Percentiles rank a stretch among this genome's conserved stretches.
These are phyloP conservation scores for Dendrocincla tyrannina DNA, from an alignment of 2,797 vertebrate species.

Conservation along the genomic window DNA sequence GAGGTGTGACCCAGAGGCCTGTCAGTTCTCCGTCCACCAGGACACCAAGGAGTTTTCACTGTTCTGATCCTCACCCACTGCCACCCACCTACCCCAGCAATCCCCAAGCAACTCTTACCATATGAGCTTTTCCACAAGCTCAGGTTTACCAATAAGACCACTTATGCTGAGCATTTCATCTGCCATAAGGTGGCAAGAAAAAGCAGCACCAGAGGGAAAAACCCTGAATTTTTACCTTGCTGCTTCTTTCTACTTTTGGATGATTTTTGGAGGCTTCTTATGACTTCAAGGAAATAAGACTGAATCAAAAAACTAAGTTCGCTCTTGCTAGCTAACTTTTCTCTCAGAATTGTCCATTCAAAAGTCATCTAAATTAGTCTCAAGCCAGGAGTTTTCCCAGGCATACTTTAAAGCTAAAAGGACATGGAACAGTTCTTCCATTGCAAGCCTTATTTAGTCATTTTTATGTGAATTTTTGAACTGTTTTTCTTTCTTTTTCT, in stretches of 20 bases:
- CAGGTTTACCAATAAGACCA: neutral
- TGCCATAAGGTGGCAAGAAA: neutral
- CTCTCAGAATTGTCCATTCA: neutral
- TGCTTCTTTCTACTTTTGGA: neutral
- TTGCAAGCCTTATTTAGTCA: conserved; percentile 42
- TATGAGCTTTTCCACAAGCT: fast-evolving
- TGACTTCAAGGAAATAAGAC: neutral
- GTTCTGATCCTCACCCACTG: neutral
- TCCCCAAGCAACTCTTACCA: fast-evolving
- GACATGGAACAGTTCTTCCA: neutral
- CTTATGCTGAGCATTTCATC: neutral
- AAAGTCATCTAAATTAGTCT: neutral
- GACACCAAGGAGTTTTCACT: neutral
- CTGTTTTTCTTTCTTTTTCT: conserved; percentile 32
- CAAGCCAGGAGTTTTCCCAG: conserved; percentile 20
- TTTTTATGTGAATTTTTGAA: neutral
- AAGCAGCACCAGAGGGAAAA: neutral
- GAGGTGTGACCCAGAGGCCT: neutral
- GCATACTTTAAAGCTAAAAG: neutral
- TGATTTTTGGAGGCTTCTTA: neutral
- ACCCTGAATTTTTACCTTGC: neutral
- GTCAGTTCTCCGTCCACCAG: neutral
- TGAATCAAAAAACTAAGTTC: neutral
- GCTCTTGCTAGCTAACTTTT: neutral
- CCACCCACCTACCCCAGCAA: neutral